A percentile compares a stretch with the other conserved stretches of the same genome.
These are phyloP conservation scores for Styela clava DNA, from an alignment of 23 tunicate species.

Conservation along the genomic window DNA sequence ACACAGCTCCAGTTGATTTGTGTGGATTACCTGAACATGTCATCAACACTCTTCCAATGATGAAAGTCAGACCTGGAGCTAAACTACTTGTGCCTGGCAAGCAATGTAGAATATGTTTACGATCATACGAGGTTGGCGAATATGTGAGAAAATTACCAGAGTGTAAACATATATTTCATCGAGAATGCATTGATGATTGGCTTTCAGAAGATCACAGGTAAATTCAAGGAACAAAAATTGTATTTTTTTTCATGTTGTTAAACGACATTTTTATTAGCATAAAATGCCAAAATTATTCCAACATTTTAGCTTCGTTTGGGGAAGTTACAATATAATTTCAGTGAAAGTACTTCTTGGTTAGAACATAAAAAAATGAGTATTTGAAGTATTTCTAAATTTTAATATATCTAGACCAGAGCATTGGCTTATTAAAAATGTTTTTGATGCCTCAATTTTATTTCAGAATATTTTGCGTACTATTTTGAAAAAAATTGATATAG, in stretches of 20 bases:
- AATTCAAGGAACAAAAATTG: not conserved
- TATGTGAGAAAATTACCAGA: conserved; percentile 66
- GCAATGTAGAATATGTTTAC: conserved; percentile 84
- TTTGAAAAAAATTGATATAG: too few relatives aligned
- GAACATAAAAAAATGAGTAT: too few relatives aligned
- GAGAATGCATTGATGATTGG: conserved; percentile 85
- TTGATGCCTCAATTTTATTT: too few relatives aligned
- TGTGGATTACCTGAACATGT: conserved; percentile 83
- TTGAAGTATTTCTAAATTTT: too few relatives aligned
- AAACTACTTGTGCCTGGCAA: conserved; percentile 63
- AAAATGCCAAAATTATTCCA: too few relatives aligned
- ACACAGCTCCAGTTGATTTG: conserved; percentile 56
- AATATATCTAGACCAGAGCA: too few relatives aligned
- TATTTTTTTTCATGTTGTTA: not conserved
- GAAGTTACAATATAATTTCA: too few relatives aligned
- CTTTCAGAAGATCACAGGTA: conserved; percentile 78
- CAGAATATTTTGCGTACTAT: too few relatives aligned
- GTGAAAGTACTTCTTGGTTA: too few relatives aligned
- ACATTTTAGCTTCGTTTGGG: too few relatives aligned
- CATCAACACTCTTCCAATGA: conserved; percentile 59
- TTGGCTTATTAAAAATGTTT: too few relatives aligned
- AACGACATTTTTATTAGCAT: not conserved
- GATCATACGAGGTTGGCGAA: conserved; percentile 46
- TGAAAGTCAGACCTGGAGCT: conserved; percentile 45
- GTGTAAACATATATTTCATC: conserved; percentile 79